These are phyloP conservation scores for Drosophila ohnishii DNA, from an alignment of 1,140 invertebrate genomes.

Conservation along the genomic window DNA sequence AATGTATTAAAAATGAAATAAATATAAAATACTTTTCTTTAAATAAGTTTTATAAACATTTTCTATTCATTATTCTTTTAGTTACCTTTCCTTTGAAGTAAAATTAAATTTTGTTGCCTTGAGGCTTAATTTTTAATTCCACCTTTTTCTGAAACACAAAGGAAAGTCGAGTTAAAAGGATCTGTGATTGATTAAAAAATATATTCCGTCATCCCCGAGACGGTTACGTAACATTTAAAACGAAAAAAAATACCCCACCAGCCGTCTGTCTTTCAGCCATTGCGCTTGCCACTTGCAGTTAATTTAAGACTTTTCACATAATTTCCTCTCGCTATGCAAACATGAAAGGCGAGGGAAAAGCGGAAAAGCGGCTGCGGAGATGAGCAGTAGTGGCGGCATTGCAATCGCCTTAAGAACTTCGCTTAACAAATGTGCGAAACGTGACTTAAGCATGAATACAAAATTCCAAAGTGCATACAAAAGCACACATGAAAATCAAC, in stretches of 20 bases:
- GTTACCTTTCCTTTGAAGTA: neutral
- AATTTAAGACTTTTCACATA: slow-evolving; percentile 75
- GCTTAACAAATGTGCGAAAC: slow-evolving; percentile 79
- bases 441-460: slow-evolving; percentile 77
- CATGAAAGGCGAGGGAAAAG: slow-evolving; percentile 10
- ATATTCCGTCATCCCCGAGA: slow-evolving; percentile 10
- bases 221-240: slow-evolving; percentile 14
- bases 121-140: neutral
- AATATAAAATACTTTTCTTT: neutral
- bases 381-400: slow-evolving; percentile 12
- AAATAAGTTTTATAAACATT: too few relatives aligned
- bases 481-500: slow-evolving; percentile 56
- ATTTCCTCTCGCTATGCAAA: slow-evolving; percentile 32
- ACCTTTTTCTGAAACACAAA: slow-evolving; percentile 6
- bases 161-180: slow-evolving; percentile 4
- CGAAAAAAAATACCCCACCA: neutral
- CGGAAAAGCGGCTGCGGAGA: neutral
- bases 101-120: neutral
- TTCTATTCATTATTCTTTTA: too few relatives aligned
- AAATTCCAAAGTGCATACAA: slow-evolving; percentile 72
- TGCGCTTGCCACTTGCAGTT: slow-evolving; percentile 62
- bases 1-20: neutral
- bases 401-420: slow-evolving; percentile 80
- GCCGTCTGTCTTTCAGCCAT: neutral
- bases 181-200: slow-evolving; percentile 49